phyloP scores from a whole-genome alignment of 2,113 vertebrate species.

The Cinclus mexicanus region DNA sequence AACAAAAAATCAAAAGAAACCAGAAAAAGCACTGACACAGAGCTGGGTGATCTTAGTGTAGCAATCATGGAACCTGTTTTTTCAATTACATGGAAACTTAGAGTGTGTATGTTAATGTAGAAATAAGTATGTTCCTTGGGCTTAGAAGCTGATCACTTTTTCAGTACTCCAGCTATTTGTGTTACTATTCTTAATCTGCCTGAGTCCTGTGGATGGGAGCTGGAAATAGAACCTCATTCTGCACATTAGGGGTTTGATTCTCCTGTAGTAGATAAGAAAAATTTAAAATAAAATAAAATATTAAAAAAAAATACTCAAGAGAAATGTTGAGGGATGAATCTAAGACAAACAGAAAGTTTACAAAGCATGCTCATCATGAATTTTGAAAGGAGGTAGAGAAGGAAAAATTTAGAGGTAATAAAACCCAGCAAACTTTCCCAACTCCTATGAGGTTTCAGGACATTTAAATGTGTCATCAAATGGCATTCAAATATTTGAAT shows the following conservation, averaged over 20 bases:
- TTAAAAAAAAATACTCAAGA: conserved; percentile 16
- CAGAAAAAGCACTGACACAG: conserved; percentile 6
- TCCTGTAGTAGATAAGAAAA: too few relatives aligned
- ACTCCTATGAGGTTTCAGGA: conserved; percentile 12
- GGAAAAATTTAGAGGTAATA: neutral
- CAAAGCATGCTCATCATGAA: neutral
- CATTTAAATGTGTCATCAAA: conserved; percentile 2
- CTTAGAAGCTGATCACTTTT: neutral
- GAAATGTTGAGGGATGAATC: neutral
- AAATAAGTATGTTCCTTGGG: neutral
- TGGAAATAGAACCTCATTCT: neutral
- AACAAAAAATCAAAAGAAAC: conserved; percentile 8
- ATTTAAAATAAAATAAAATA: too few relatives aligned
- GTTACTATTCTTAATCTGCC: neutral
- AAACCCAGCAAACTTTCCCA: conserved; percentile 48
- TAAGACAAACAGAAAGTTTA: conserved; percentile 5
- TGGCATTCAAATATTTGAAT: conserved; percentile 58
- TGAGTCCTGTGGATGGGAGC: neutral
- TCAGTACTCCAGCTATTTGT: neutral
- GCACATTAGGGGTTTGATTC: neutral
- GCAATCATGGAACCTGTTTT: conserved; percentile 27
- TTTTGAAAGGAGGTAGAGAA: neutral
- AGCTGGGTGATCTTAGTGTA: neutral
- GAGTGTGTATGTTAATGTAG: neutral
- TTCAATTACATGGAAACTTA: conserved; percentile 4